Conservation (phyloP, 2,113 vertebrate species). For the Semnopithecus entellus region DNA sequence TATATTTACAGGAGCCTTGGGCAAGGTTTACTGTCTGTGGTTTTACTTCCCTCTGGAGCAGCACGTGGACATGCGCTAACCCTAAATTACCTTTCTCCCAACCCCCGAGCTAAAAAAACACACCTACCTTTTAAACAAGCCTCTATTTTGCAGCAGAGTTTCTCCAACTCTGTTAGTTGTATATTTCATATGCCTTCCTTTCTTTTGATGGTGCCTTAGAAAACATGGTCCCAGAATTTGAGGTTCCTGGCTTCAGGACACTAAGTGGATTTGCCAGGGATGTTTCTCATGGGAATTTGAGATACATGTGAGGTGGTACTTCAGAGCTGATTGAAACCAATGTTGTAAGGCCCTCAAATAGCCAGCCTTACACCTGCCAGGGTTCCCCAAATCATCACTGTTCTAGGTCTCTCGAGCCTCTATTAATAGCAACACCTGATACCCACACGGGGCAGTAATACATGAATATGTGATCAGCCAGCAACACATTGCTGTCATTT, state of each 20-base stretch:
- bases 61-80: constrained; percentile 68
- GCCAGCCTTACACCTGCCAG: background rate
- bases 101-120: constrained; percentile 53
- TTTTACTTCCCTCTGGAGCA: constrained; percentile 72
- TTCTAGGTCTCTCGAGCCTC: background rate
- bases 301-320: background rate
- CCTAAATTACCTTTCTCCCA: constrained; percentile 71
- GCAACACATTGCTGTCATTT: background rate
- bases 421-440: background rate
- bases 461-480: background rate
- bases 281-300: background rate
- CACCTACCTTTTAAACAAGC: constrained; percentile 37
- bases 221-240: background rate
- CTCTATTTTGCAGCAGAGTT: constrained; percentile 58
- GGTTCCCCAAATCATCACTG: background rate
- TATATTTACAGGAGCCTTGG: constrained; percentile 78
- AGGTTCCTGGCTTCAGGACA: background rate
- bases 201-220: background rate
- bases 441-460: background rate
- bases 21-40: constrained; percentile 65
- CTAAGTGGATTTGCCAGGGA: background rate
- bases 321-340: background rate
- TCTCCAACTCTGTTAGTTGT: background rate
- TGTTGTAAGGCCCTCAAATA: background rate
- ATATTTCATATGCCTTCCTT: background rate